These are phyloP conservation scores for Hippopotamyrus pictus DNA, from an alignment of 2,797 vertebrate species.

Conservation along the genomic window DNA sequence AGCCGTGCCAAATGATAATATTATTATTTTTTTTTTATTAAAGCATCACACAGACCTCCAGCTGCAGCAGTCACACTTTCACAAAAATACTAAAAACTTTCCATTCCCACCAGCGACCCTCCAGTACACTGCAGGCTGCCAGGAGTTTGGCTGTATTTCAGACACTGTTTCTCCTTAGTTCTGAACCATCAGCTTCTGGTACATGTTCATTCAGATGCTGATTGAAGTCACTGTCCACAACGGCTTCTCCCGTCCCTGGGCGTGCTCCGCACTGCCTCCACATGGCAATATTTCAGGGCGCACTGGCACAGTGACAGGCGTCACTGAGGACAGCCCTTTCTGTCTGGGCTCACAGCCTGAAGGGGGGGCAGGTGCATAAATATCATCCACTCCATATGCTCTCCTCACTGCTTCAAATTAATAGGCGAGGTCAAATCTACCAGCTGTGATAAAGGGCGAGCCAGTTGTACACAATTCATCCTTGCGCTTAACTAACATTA, in stretches of 20 bases:
- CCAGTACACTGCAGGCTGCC: neutral
- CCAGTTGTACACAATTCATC: neutral
- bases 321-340: neutral
- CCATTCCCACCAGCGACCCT: neutral
- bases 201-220: neutral
- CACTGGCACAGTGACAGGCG: neutral
- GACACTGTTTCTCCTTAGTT: neutral
- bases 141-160: neutral
- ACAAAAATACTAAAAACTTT: neutral
- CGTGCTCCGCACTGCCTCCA: too few relatives aligned
- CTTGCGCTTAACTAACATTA: neutral
- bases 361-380: neutral
- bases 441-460: neutral
- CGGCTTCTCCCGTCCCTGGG: neutral
- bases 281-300: neutral
- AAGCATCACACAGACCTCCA: neutral
- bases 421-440: neutral
- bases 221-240: neutral
- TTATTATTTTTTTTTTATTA: neutral
- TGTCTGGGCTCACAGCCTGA: neutral
- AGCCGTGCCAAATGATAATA: neutral
- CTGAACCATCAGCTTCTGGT: neutral
- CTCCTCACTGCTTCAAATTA: neutral
- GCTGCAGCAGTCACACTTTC: neutral
- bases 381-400: neutral